Conservation (phyloP, 2,888 invertebrate genomes). For the Melanotus villosus region DNA sequence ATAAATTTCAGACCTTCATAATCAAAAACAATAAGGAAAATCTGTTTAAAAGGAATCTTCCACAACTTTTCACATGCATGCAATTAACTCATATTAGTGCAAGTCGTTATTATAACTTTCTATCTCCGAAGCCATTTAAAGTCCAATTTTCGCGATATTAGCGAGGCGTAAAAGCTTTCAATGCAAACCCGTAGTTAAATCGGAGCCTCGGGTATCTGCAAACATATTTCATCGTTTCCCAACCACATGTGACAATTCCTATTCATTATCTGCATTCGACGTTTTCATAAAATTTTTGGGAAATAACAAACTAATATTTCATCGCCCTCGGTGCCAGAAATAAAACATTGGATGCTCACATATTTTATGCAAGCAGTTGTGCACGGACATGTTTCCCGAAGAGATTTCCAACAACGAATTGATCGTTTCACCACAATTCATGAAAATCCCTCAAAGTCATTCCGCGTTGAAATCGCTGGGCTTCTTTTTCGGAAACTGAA, state of each 20-base stretch:
- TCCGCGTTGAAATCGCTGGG: not conserved
- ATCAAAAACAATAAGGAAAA: not conserved
- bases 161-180: slow-evolving; percentile 30
- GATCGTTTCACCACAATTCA: not conserved
- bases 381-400: not conserved
- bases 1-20: not conserved
- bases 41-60: not conserved
- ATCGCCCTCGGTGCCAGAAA: not conserved
- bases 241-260: slow-evolving; percentile 15
- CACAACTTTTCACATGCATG: not conserved
- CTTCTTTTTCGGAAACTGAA: not conserved
- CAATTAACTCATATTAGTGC: slow-evolving; percentile 11
- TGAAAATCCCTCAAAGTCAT: not conserved
- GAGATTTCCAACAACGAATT: not conserved
- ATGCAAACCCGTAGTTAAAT: not conserved
- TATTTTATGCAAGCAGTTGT: not conserved
- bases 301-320: not conserved
- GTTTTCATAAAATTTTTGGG: not conserved
- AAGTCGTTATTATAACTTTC: slow-evolving; percentile 9
- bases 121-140: slow-evolving; percentile 28
- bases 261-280: slow-evolving; percentile 16
- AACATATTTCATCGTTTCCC: slow-evolving; percentile 17
- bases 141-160: slow-evolving; percentile 23
- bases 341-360: slow-evolving; percentile 2
- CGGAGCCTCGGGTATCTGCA: not conserved